Evolutionary conservation across 2,888 invertebrate species (phyloP).

Genomic region (Apocheima hispidaria): DNA sequence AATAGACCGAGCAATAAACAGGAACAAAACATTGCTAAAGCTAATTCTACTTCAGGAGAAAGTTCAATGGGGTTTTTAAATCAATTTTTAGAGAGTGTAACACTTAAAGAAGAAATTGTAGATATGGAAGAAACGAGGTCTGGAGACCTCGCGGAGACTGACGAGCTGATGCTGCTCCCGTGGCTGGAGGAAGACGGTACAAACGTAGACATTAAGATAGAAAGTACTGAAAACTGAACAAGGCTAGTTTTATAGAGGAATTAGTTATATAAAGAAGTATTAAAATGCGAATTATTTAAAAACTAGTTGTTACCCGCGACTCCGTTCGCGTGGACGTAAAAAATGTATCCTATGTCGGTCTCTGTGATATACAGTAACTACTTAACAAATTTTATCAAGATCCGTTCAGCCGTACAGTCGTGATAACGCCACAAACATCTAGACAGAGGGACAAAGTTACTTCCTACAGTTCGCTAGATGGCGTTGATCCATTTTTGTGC

Average conservation of each 20-base stretch:
- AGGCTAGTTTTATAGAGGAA: not conserved
- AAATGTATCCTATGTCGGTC: no score
- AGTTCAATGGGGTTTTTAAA: not conserved
- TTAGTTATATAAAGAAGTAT: not conserved
- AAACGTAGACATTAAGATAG: not conserved
- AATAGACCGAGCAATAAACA: not conserved
- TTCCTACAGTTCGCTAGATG: no score
- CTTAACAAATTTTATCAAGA: no score
- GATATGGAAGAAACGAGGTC: not conserved
- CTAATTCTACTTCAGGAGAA: not conserved
- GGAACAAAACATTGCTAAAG: not conserved
- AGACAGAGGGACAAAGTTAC: no score
- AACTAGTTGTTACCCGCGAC: no score
- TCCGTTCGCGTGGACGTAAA: no score
- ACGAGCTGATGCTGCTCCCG: not conserved
- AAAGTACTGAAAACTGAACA: not conserved
- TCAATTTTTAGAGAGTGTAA: not conserved
- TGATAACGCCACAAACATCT: no score
- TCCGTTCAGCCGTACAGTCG: no score
- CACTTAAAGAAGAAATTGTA: not conserved
- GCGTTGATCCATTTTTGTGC: no score
- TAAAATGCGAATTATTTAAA: no score
- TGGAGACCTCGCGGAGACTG: not conserved
- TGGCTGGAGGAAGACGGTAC: not conserved
- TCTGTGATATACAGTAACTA: no score